Percentiles rank a stretch among this genome's conserved stretches.
Evolutionary conservation across 2,797 vertebrate genomes (phyloP).

Genomic region (Hemitrygon akajei): DNA sequence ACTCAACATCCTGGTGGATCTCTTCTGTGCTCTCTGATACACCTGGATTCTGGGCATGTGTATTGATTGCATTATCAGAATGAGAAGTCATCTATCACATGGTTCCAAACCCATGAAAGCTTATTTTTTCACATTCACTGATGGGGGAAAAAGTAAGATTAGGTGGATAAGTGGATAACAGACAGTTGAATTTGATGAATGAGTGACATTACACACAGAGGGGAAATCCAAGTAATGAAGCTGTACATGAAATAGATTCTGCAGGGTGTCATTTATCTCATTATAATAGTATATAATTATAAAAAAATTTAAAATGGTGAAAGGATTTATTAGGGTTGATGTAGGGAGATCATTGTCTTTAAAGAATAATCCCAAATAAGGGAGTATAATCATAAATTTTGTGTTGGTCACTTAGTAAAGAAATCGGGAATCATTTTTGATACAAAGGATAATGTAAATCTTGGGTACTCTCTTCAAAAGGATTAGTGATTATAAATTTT

Average conservation of each 20-base stretch:
- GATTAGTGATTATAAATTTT: not conserved
- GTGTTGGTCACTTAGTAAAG: not conserved
- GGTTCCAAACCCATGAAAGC: not conserved
- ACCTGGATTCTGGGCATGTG: not conserved
- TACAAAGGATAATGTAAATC: not conserved
- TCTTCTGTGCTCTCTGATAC: too few species aligned
- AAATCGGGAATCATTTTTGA: not conserved
- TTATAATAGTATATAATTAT: not conserved
- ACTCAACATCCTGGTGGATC: too few species aligned
- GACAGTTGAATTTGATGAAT: not conserved
- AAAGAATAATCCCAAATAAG: not conserved
- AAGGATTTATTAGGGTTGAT: not conserved
- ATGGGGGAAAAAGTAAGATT: not conserved
- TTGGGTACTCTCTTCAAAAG: not conserved
- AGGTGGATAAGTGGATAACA: not conserved
- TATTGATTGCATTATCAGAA: not conserved
- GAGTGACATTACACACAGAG: not conserved
- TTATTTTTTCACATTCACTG: not conserved
- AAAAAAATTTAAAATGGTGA: not conserved
- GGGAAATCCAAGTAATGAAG: not conserved
- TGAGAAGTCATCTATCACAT: not conserved
- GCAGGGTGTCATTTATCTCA: not conserved
- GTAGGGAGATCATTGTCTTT: not conserved
- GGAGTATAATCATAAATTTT: not conserved
- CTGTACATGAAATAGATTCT: not conserved